These are phyloP conservation scores for Heliconius hewitsoni DNA, from an alignment of 1,140 invertebrate genomes.

Conservation along the genomic window DNA sequence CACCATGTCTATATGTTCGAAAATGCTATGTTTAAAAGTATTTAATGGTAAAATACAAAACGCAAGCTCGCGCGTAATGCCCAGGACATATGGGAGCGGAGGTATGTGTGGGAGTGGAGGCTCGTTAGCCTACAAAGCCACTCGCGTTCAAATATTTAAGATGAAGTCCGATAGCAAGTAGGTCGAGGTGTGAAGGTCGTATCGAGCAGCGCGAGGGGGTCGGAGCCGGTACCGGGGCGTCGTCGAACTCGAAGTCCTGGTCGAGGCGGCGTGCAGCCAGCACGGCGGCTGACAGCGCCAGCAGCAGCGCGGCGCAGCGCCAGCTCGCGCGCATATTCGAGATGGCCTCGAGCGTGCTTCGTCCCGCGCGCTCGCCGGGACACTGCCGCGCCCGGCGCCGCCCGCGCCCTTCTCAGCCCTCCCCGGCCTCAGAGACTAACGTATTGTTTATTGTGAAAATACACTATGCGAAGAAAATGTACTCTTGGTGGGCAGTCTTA, in stretches of 20 bases:
- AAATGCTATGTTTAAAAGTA: neutral
- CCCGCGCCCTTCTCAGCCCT: constrained; percentile 18
- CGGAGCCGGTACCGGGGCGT: constrained; percentile 52
- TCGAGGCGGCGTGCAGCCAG: constrained; percentile 52
- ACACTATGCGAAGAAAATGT: neutral
- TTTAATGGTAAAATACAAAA: neutral
- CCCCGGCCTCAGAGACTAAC: constrained; percentile 16
- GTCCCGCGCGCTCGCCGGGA: constrained; percentile 37
- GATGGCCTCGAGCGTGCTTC: constrained; percentile 20
- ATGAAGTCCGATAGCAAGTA: constrained; percentile 27
- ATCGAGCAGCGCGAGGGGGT: neutral
- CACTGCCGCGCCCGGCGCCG: constrained; percentile 42
- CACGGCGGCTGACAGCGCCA: constrained; percentile 41
- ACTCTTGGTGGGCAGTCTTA: neutral
- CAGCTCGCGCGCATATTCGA: constrained; percentile 32
- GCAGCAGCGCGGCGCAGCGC: constrained; percentile 35
- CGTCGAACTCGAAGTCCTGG: constrained; percentile 75
- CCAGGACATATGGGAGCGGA: neutral
- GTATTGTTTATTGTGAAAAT: neutral
- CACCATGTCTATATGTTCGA: no score
- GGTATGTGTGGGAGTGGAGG: neutral
- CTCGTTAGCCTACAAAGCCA: neutral
- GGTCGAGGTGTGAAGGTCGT: constrained; percentile 25
- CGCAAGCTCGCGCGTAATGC: neutral
- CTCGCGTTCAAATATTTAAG: constrained; percentile 12